Percentiles rank a stretch among this genome's conserved stretches.
Evolutionary conservation across 2,113 vertebrate species (phyloP).

Genomic region (Cisticola juncidis): DNA sequence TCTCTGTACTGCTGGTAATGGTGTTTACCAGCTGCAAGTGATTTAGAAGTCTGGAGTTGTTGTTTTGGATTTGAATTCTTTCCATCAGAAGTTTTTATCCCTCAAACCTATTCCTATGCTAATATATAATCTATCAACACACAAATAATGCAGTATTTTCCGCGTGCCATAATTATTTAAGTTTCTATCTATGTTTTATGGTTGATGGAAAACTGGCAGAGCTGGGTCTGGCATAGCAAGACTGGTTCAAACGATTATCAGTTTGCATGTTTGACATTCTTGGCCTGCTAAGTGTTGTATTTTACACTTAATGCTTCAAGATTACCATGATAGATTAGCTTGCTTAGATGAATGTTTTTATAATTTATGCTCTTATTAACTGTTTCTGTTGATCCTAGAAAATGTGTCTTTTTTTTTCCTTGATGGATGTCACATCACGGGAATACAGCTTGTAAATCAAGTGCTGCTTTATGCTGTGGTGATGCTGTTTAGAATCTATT

Average conservation of each 20-base stretch:
- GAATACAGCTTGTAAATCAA: background rate
- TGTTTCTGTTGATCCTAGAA: background rate
- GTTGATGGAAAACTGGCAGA: slow-evolving; percentile 27
- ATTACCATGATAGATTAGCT: slow-evolving; percentile 45
- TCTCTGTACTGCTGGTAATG: background rate
- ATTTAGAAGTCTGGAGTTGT: background rate
- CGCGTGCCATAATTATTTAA: background rate
- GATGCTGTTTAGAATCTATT: background rate
- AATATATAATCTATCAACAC: background rate
- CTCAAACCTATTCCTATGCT: background rate
- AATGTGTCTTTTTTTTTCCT: background rate
- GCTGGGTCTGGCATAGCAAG: background rate
- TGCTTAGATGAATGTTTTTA: slow-evolving; percentile 16
- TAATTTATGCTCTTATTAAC: slow-evolving; percentile 18
- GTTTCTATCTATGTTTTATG: background rate
- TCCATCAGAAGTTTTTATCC: background rate
- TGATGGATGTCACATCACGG: background rate
- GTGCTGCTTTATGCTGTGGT: background rate
- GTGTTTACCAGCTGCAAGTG: background rate
- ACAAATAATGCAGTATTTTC: background rate
- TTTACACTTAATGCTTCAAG: slow-evolving; percentile 41
- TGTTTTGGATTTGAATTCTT: background rate
- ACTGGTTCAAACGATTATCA: background rate
- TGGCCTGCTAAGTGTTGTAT: slow-evolving; percentile 10
- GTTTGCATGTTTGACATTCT: slow-evolving; percentile 24